Conservation (phyloP, 2,113 vertebrate species). For the Clarias magur region DNA sequence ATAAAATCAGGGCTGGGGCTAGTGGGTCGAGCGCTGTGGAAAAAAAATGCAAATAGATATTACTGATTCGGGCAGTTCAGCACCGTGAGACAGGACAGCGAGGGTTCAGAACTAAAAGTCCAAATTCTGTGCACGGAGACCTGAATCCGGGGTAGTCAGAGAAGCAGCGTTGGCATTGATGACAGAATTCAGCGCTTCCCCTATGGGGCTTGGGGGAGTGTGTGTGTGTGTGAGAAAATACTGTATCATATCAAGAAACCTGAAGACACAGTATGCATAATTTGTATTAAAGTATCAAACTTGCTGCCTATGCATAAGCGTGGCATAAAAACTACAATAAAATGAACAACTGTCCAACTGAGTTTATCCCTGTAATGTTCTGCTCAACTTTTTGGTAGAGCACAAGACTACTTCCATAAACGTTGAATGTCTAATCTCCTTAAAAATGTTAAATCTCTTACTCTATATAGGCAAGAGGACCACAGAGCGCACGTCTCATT, state of each 20-base stretch:
- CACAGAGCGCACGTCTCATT: no score
- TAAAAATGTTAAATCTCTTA: no score
- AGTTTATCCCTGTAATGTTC: not conserved
- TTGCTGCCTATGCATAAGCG: not conserved
- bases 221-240: not conserved
- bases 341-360: not conserved
- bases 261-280: not conserved
- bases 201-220: not conserved
- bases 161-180: not conserved
- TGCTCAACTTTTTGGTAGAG: no score
- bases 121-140: conserved; percentile 18
- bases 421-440: not conserved
- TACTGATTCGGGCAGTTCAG: conserved; percentile 40
- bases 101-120: conserved; percentile 30
- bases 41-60: not conserved
- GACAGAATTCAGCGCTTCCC: not conserved
- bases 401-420: not conserved
- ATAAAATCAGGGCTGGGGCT: no score
- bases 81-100: conserved; percentile 16
- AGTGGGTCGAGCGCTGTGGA: no score
- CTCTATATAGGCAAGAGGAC: no score
- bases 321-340: not conserved
- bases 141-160: conserved; percentile 27
- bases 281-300: not conserved
- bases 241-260: not conserved